phyloP scores from a whole-genome alignment of 2,888 invertebrate genomes.

The Zonitis immaculata region DNA sequence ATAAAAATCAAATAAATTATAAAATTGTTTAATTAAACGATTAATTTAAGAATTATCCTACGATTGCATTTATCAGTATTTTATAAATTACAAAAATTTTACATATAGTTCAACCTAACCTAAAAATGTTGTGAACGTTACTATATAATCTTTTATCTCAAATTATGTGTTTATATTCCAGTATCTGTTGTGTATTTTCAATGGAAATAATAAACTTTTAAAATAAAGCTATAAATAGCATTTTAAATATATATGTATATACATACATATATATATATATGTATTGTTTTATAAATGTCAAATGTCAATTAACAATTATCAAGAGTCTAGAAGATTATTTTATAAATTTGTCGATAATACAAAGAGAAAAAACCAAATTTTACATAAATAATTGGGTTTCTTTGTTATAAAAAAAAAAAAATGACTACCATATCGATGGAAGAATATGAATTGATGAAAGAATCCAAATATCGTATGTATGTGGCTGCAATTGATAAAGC shows the following conservation, averaged over 20 bases:
- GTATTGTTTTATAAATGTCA: slow-evolving; percentile 13
- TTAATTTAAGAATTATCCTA: too few species aligned
- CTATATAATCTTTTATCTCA: too few species aligned
- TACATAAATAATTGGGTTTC: background rate
- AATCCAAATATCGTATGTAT: slow-evolving; percentile 76
- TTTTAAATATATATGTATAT: background rate
- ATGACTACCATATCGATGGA: slow-evolving; percentile 61
- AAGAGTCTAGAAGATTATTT: background rate
- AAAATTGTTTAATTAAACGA: too few species aligned
- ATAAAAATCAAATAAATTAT: too few species aligned
- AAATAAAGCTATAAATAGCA: background rate
- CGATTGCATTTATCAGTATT: too few species aligned
- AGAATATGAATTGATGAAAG: slow-evolving; percentile 75
- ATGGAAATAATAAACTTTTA: too few species aligned
- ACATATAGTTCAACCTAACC: too few species aligned
- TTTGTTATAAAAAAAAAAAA: slow-evolving; percentile 9
- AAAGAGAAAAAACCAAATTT: slow-evolving; percentile 8
- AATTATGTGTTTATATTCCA: too few species aligned
- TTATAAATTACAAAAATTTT: too few species aligned
- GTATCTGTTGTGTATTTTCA: too few species aligned
- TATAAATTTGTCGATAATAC: background rate
- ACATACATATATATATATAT: background rate
- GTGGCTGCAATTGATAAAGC: slow-evolving; percentile 81
- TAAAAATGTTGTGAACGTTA: too few species aligned
- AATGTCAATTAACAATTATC: slow-evolving; percentile 19